Evolutionary conservation across 2,797 vertebrate genomes (phyloP).

Genomic region (Morus bassanus): DNA sequence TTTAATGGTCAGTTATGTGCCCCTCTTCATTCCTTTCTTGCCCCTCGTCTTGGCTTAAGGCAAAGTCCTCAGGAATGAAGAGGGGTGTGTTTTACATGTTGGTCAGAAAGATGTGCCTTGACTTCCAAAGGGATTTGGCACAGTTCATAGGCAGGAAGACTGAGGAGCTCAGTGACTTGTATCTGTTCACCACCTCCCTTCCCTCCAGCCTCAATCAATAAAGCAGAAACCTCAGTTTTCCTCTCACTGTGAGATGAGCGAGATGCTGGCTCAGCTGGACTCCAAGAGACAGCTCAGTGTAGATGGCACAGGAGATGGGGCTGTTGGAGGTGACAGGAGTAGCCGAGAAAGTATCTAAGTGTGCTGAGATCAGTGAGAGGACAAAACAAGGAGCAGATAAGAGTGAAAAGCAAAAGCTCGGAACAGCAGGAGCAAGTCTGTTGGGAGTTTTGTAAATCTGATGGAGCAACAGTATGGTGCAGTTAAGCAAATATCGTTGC

Average conservation of each 20-base stretch:
- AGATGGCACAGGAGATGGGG: background rate
- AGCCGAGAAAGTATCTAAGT: background rate
- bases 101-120: background rate
- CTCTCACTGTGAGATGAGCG: background rate
- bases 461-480: background rate
- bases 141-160: background rate
- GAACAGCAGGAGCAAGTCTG: background rate
- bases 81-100: background rate
- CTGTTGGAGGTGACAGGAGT: background rate
- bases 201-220: background rate
- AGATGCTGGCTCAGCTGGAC: background rate
- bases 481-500: background rate
- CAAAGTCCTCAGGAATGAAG: too few relatives aligned
- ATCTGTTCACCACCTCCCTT: background rate
- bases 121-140: background rate
- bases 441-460: background rate
- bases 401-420: background rate
- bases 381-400: background rate
- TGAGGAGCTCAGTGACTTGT: background rate
- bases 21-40: too few relatives aligned
- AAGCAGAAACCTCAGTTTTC: background rate
- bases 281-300: fast-evolving
- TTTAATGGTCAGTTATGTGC: background rate
- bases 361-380: background rate
- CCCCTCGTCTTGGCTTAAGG: too few relatives aligned